Base-by-base conservation (phyloP, 2,113 vertebrate genomes). In the Paradoxurus hermaphroditus region DNA sequence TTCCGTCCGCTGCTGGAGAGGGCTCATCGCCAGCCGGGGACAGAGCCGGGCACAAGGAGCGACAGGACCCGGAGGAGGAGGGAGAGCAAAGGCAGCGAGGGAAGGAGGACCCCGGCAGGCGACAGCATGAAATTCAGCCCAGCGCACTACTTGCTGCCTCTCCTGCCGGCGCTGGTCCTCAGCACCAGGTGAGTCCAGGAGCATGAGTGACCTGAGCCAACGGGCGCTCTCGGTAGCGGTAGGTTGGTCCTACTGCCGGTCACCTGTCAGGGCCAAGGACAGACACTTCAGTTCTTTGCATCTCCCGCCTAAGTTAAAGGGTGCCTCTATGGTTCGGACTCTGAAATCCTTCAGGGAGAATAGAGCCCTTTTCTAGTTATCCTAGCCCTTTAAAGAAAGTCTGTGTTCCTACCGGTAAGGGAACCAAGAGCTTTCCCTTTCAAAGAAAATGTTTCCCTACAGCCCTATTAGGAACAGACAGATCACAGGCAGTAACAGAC, bases 121-220 rank as follows among this genome's bases (percentile, higher is more conserved):
- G 79, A 90, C 98, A 65, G 86, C 0, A 99, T 99, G 99, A 98
- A 98, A 98, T 98, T 98, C 92, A 29, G 98, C 97, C 95, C 97
- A 0, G 98, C 95, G 70, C 98, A 13, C 72, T 99, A 97, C 98
- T 95, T 99, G 95, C 98, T 99, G 94, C 93, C 97, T 65, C 97
- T 99, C 5, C 83, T 99, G 15, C 98, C 98, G 0, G 98, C 98
- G 0, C 97, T 99, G 95, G 96, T 98, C 93, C 68, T 98, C 90
- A 96, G 98, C 87, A 14, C 98, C 96, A 98, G 99, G 99, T 99
- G 98, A 99, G 99, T 98, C 93, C 93, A 7, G 79, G 62, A 90
- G 68, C 93, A 67, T 68, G 0, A 67, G 94, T 65, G 94, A 97
- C 68, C 75, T 3, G 67, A 67, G 78, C 21, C 3, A 0, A 86